Percentiles rank a stretch among this genome's conserved stretches.
phyloP scores from a whole-genome alignment of 2,113 vertebrate genomes.

The Notothenia rossii region DNA sequence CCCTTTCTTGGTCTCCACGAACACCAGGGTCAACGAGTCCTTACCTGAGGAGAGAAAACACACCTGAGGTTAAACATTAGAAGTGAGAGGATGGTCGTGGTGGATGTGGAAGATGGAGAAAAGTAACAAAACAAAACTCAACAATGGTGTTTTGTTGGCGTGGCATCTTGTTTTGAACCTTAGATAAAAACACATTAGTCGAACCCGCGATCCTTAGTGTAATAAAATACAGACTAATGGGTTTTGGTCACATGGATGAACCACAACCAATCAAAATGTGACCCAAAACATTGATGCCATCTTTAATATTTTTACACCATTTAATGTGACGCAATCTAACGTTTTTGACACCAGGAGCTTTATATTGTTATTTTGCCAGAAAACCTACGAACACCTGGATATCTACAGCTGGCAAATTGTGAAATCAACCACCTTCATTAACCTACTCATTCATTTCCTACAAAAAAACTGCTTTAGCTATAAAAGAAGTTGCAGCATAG shows the following conservation, averaged over 20 bases:
- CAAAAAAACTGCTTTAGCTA: background rate
- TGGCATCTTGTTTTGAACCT: background rate
- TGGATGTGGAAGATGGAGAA: background rate
- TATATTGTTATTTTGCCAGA: background rate
- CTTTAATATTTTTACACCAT: too few species aligned
- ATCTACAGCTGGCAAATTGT: background rate
- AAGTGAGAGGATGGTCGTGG: background rate
- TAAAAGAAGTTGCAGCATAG: background rate
- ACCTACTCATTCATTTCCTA: background rate
- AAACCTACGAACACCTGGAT: background rate
- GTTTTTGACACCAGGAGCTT: background rate
- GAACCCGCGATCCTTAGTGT: too few species aligned
- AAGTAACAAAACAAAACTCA: background rate
- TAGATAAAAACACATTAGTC: background rate
- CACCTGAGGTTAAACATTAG: background rate
- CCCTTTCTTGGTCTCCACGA: constrained; percentile 98
- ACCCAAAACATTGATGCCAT: background rate
- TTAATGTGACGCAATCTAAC: background rate
- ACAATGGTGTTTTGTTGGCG: background rate
- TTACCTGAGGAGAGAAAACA: constrained; percentile 84
- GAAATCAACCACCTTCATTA: background rate
- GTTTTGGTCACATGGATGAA: background rate
- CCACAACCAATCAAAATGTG: background rate
- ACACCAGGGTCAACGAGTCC: constrained; percentile 96
- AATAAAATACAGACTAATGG: background rate